Percentiles rank a stretch among this genome's conserved stretches.
Conservation (phyloP, 2,797 vertebrate genomes). For the Sebastes iracundus region DNA sequence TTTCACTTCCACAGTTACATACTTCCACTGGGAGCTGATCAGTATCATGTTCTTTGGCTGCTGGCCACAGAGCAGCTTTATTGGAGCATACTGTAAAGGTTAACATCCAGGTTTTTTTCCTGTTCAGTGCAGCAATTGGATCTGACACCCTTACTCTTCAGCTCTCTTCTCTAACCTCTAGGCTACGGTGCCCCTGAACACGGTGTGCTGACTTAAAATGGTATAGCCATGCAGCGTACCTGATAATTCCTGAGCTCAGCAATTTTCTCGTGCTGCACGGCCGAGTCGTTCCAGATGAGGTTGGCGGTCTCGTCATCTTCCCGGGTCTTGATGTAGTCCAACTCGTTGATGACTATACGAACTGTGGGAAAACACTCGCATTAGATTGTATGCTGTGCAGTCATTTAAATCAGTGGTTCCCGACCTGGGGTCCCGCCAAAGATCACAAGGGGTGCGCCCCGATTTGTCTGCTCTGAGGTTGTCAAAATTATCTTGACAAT, state of each 20-base stretch:
- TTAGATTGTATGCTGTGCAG: constrained; percentile 5
- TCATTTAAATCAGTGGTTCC: too few relatives aligned
- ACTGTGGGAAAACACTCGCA: constrained; percentile 78
- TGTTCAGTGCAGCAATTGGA: constrained; percentile 7
- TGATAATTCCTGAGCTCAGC: constrained; percentile 98
- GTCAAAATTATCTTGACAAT: too few relatives aligned
- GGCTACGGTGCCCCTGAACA: neutral
- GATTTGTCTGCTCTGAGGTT: too few relatives aligned
- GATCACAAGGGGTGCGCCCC: too few relatives aligned
- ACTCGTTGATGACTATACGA: constrained; percentile 91
- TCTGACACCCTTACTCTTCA: constrained; percentile 7
- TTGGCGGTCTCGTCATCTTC: constrained; percentile 98
- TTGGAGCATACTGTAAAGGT: constrained; percentile 7
- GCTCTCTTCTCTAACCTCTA: constrained; percentile 13
- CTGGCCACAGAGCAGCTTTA: constrained; percentile 1
- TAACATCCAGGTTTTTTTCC: constrained; percentile 14
- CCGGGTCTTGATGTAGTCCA: constrained; percentile 91
- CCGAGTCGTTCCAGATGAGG: constrained; percentile 97
- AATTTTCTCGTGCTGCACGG: constrained; percentile 97
- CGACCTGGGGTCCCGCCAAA: too few relatives aligned
- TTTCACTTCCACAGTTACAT: neutral
- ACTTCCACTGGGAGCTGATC: neutral
- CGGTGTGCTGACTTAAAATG: constrained; percentile 32
- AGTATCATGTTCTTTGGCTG: neutral
- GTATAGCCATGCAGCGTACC: constrained; percentile 73